These are phyloP conservation scores for Spisula solida DNA, from an alignment of 2,888 invertebrate genomes.

Conservation along the genomic window DNA sequence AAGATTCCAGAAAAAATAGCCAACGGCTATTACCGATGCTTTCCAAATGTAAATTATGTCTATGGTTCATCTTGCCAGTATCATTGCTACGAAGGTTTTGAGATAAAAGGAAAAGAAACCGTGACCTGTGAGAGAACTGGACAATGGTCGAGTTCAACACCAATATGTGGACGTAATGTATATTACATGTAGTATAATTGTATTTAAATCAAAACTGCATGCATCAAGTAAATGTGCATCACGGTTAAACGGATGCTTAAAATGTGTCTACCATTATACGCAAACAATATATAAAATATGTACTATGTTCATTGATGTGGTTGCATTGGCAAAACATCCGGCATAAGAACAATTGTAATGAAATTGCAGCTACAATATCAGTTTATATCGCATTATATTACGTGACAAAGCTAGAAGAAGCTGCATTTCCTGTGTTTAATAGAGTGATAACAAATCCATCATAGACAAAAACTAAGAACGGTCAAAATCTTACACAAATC, in stretches of 20 bases:
- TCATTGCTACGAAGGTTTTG: slow-evolving; percentile 64
- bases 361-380: not conserved
- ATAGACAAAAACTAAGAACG: no score
- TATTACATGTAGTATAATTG: not conserved
- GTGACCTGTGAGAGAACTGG: slow-evolving; percentile 23
- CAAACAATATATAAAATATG: not conserved
- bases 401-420: no score
- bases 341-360: not conserved
- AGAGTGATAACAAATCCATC: no score
- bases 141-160: slow-evolving; percentile 33
- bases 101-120: slow-evolving; percentile 26
- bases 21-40: slow-evolving; percentile 57
- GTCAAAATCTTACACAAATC: no score
- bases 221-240: no score
- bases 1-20: slow-evolving; percentile 12
- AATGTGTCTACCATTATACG: not conserved
- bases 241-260: not conserved
- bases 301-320: no score
- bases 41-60: slow-evolving; percentile 47
- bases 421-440: no score
- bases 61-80: slow-evolving; percentile 44
- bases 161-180: slow-evolving; percentile 15
- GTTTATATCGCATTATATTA: no score
- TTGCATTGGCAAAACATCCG: not conserved
- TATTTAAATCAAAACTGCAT: no score